Evolutionary conservation across 2,113 vertebrate species (phyloP).

Genomic region (Poeciliopsis retropinna): DNA sequence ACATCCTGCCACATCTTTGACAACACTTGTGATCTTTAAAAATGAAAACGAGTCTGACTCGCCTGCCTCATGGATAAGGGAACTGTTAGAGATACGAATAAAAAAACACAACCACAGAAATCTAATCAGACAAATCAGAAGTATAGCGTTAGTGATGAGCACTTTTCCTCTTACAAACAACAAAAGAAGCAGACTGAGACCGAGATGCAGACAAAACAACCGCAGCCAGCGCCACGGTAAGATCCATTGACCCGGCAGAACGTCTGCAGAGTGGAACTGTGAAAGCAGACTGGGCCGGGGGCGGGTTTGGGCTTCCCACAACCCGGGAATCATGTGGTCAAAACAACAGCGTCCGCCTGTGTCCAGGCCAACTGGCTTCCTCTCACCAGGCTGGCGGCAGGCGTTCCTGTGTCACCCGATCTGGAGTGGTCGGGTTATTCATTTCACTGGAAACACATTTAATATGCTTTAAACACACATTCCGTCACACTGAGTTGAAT

Average conservation of each 20-base stretch:
- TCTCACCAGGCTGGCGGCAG: neutral
- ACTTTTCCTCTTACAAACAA: slow-evolving; percentile 4
- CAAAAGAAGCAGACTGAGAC: slow-evolving; percentile 16
- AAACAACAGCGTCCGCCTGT: neutral
- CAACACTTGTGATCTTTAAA: too few relatives aligned
- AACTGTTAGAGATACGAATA: too few relatives aligned
- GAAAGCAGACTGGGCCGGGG: neutral
- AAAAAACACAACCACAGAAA: too few relatives aligned
- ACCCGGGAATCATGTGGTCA: neutral
- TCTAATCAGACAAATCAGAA: too few relatives aligned
- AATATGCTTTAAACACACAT: slow-evolving; percentile 44
- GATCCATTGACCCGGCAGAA: slow-evolving; percentile 30
- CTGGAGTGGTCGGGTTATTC: slow-evolving; percentile 21
- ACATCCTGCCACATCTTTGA: too few relatives aligned
- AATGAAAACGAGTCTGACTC: too few relatives aligned
- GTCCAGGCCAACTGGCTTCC: slow-evolving; percentile 1
- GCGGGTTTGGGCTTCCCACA: slow-evolving; percentile 2
- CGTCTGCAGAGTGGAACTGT: slow-evolving; percentile 13
- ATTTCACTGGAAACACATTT: slow-evolving; percentile 38
- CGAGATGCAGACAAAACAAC: slow-evolving; percentile 59
- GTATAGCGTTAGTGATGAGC: neutral
- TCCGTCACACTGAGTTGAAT: slow-evolving; percentile 30
- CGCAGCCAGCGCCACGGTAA: slow-evolving; percentile 39
- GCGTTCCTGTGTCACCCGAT: slow-evolving; percentile 27
- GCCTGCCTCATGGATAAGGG: too few relatives aligned